Evolutionary conservation across 2,113 vertebrate genomes (phyloP), one percentile per base, ranked within the genome.

Genomic region (Epinephelus moara): DNA sequence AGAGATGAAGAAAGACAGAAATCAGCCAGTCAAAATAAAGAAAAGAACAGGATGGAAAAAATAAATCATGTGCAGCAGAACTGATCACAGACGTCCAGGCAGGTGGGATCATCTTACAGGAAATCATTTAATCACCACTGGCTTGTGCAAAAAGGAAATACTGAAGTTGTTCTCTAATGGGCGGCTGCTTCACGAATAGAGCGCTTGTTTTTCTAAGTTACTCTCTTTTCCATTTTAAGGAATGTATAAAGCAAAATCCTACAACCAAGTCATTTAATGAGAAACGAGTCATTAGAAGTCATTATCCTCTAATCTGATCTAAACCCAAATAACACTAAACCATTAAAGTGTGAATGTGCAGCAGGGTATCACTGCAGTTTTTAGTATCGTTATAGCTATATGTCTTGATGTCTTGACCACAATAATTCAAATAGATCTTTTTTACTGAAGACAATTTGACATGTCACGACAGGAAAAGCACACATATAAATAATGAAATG

Each of bases 51-150:
- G 14, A 49, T 78, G 63, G 74, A 67, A 73, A 70, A 45, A 71
- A 23, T 1, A 42, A 40, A 66, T n/a, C 23, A 56, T 50, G 1
- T 47, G 33, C 40, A 52, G 42, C 52, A 67, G 49, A 62, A 66
- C 60, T 70, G 68, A 66, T 83, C 60, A 47, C 74, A 79, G 60
- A 75, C 0, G 3, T 59, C 81, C 70, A 63, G 50, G 25, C 67
- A 75, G 80, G 80, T 75, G 53, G 67, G 64, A 45, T 71, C 69
- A 53, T 72, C 61, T 77, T 14, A 5, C 55, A 68, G 84, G 84
- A 82, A 80, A 70, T 75, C 73, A 69, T 68, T 78, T 49, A 85
- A 84, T 81, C 60, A 75, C 30, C 21, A 50, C 74, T 85, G 82
- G 67, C 80, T 47, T 27, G 11, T 40, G 47, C 67, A 73, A 40